Conservation (phyloP, 1,140 invertebrate species). For the Telenomus remus region DNA sequence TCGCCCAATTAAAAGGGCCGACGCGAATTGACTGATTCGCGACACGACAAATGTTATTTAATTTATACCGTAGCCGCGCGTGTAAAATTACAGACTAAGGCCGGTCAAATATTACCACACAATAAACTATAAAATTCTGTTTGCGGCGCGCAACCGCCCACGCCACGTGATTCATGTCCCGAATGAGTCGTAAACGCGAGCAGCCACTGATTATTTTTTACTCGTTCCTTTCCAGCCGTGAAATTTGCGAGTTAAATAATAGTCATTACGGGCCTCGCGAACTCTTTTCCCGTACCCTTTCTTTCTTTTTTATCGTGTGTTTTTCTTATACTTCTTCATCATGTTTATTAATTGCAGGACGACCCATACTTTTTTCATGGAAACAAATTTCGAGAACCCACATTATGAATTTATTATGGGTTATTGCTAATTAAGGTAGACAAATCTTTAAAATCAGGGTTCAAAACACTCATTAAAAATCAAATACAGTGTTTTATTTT, state of each 20-base stretch:
- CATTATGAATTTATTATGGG: background rate
- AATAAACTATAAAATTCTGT: slow-evolving; percentile 62
- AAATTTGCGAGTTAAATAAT: slow-evolving; percentile 58
- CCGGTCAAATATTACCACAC: slow-evolving; percentile 58
- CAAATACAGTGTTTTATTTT: no score
- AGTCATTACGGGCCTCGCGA: slow-evolving; percentile 42
- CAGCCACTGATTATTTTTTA: slow-evolving; percentile 54
- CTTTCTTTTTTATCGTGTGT: slow-evolving; percentile 7
- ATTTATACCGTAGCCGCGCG: slow-evolving; percentile 42
- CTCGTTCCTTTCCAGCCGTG: slow-evolving; percentile 34
- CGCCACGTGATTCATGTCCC: slow-evolving; percentile 46
- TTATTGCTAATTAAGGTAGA: no score
- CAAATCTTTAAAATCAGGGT: no score
- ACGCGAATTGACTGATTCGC: slow-evolving; percentile 45
- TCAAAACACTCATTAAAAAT: no score
- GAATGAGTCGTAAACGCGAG: slow-evolving; percentile 53
- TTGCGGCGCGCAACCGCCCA: slow-evolving; percentile 39
- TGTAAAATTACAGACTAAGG: slow-evolving; percentile 53
- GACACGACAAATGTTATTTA: slow-evolving; percentile 39
- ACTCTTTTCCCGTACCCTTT: slow-evolving; percentile 22
- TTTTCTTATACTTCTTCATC: slow-evolving; percentile 15
- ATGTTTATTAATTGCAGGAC: slow-evolving; percentile 11
- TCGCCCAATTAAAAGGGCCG: slow-evolving; percentile 53
- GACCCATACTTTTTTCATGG: background rate
- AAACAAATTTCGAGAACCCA: background rate